A percentile compares a stretch with the other conserved stretches of the same genome.
These are phyloP conservation scores for Sarcophaga variegata DNA, from an alignment of 2,888 invertebrate species.

Conservation along the genomic window DNA sequence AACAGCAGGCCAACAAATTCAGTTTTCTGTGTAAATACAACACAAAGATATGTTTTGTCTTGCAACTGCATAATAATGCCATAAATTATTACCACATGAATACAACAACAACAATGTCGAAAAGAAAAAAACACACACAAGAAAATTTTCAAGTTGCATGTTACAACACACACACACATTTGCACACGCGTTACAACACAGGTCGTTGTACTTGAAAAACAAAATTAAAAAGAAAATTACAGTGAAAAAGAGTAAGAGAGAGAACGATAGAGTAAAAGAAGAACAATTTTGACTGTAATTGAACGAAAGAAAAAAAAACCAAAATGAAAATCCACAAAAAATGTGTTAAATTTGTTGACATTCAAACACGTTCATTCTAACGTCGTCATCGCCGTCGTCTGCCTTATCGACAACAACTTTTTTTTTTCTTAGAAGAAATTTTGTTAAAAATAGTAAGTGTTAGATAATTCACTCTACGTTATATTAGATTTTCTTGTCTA, in stretches of 20 bases:
- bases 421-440: neutral
- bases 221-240: neutral
- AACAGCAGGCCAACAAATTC: constrained; percentile 12
- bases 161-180: constrained; percentile 10
- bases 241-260: neutral
- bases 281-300: neutral
- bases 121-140: neutral
- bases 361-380: constrained; percentile 46
- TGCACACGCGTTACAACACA: neutral
- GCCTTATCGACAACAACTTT: constrained; percentile 33
- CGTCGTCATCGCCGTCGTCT: neutral
- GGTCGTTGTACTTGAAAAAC: constrained; percentile 61
- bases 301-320: neutral
- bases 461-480: constrained; percentile 30
- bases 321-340: constrained; percentile 33
- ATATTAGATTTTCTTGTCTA: constrained; percentile 26
- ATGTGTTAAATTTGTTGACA: constrained; percentile 57
- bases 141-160: constrained; percentile 45
- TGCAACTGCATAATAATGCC: constrained; percentile 65
- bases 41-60: constrained; percentile 19
- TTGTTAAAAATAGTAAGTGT: constrained; percentile 11
- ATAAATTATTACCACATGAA: constrained; percentile 68
- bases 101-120: neutral
- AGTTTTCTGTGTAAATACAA: neutral
- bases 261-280: constrained; percentile 14